These are phyloP conservation scores for Sphaeramia orbicularis DNA, from an alignment of 2,797 vertebrate genomes.

Conservation along the genomic window DNA sequence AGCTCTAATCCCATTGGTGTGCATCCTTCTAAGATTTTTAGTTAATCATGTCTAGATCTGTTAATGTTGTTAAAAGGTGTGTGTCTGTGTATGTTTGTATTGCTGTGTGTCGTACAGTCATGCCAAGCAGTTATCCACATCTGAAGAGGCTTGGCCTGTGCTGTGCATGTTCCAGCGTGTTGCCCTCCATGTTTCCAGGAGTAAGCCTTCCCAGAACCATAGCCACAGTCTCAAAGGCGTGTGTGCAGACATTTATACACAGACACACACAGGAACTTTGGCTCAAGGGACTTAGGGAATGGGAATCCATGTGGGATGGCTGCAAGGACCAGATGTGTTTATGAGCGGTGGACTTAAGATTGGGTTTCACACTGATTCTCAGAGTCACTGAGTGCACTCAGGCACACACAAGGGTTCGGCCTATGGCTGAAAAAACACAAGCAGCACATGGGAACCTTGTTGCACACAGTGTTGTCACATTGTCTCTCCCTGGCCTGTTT, in stretches of 20 bases:
- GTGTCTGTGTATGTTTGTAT: conserved; percentile 13
- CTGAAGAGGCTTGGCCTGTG: conserved; percentile 71
- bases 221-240: conserved; percentile 63
- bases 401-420: conserved; percentile 9
- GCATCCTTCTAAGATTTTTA: conserved; percentile 36
- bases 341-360: conserved; percentile 58
- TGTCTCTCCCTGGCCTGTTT: conserved; percentile 24
- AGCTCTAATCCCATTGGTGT: neutral
- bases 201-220: conserved; percentile 80
- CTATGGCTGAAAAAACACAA: conserved; percentile 31
- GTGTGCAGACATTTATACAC: conserved; percentile 32
- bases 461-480: conserved; percentile 39
- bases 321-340: conserved; percentile 81
- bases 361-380: conserved; percentile 62
- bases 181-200: conserved; percentile 78
- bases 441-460: conserved; percentile 38
- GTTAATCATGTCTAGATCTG: conserved; percentile 39
- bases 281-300: conserved; percentile 58
- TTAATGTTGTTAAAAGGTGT: conserved; percentile 41
- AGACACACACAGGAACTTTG: conserved; percentile 55
- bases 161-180: conserved; percentile 77
- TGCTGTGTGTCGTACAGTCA: conserved; percentile 24
- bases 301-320: conserved; percentile 65
- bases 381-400: conserved; percentile 34
- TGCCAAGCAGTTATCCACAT: conserved; percentile 75